Base-by-base conservation (phyloP, 2,113 vertebrate species). In the Chlamydotis undulata region DNA sequence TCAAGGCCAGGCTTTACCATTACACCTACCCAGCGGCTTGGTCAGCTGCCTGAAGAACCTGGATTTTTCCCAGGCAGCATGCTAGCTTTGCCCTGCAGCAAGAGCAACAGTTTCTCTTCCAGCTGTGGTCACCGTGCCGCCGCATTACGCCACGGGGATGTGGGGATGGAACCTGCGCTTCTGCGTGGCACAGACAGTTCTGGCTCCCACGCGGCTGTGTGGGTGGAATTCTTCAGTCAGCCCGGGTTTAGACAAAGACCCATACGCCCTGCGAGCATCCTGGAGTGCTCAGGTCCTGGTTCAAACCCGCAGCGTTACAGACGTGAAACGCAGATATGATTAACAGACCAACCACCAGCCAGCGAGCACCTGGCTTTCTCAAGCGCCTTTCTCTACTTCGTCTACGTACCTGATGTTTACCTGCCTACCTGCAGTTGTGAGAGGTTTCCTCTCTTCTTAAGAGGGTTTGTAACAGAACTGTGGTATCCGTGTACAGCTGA, bases 71-170 rank as follows among this genome's bases (percentile, higher is more conserved):
- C 33, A 76, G 25, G 43, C 41, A 90, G 53, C 43, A n/a, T 14
- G 47, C 24, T 31, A 70, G 39, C 25, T 49, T 56, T 53, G 22
- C 56, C 75, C 35, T 74, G 56, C 59, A 74, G 47, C 60, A 71
- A 47, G 13, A 71, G 47, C 67, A 74, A 41, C 19, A 56, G 21
- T 41, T 61, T 70, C 69, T 50, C 52, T 88, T 69, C 56, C 70
- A 88, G 47, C 39, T 6, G 0, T 7, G 10, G 37, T 23, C 6
- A 0, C 18, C 9, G 49, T 2, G 3, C 35, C 5, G 3, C 50
- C 43, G 25, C 41, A 67, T 10, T 6, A 3, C 14, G 5, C 10
- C 2, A 1, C 26, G 19, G 41, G 12, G 15, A n/a, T 4, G 4
- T 26, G 19, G 41, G 12, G 15, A n/a, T 4, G 4, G 83, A 82